A percentile compares a stretch with the other conserved stretches of the same genome.
phyloP scores from a whole-genome alignment of 2,113 vertebrate genomes.

The Salminus brasiliensis region DNA sequence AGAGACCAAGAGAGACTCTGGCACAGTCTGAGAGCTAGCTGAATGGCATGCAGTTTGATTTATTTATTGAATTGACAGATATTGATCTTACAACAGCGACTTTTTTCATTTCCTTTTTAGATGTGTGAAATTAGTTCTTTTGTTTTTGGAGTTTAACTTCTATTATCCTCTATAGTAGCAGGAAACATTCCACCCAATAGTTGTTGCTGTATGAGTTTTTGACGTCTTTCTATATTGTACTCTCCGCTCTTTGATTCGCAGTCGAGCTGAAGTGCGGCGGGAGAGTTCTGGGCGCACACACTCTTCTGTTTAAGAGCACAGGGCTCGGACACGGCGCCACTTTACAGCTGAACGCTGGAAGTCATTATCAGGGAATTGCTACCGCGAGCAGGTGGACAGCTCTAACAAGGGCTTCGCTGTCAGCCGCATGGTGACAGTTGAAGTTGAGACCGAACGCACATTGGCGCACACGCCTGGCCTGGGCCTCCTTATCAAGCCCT shows the following conservation, averaged over 20 bases:
- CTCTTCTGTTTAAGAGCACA: background rate
- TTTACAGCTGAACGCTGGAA: slow-evolving; percentile 50
- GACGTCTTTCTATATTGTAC: background rate
- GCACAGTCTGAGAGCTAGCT: no score
- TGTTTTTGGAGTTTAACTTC: no score
- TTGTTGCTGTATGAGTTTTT: no score
- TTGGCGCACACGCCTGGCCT: slow-evolving; percentile 38
- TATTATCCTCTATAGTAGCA: no score
- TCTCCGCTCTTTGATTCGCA: background rate
- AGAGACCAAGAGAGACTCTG: no score
- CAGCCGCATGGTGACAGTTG: slow-evolving; percentile 61
- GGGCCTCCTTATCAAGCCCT: slow-evolving; percentile 59
- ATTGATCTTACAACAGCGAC: no score
- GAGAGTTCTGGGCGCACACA: background rate
- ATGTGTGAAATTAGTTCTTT: no score
- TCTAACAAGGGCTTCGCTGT: slow-evolving; percentile 71
- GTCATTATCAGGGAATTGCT: slow-evolving; percentile 66
- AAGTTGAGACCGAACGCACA: slow-evolving; percentile 60
- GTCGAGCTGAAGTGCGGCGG: background rate
- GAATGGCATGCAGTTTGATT: no score
- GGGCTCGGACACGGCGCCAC: background rate
- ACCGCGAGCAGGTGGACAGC: slow-evolving; percentile 67
- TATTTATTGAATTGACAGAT: no score
- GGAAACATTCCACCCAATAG: no score
- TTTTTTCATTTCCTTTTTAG: no score